A percentile compares a stretch with the other conserved stretches of the same genome.
Conservation (phyloP, 35 echinoderm and acorn worm genomes). For the Hemicentrotus pulcherrimus region DNA sequence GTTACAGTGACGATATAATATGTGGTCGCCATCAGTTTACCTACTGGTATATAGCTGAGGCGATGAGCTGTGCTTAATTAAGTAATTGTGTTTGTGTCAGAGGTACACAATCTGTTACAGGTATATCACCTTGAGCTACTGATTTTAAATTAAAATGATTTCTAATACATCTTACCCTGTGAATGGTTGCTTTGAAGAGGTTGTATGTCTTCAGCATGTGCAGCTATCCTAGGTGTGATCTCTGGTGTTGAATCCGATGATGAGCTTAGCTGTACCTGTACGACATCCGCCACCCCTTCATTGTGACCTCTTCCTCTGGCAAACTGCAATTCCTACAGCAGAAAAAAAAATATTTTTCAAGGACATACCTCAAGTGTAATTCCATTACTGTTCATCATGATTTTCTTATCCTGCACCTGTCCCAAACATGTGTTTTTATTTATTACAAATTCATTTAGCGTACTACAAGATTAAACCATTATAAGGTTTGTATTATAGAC, state of each 20-base stretch:
- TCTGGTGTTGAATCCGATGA: conserved; percentile 65
- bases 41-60: too few species aligned
- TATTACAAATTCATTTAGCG: too few species aligned
- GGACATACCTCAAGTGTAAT: too few species aligned
- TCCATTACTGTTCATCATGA: background rate
- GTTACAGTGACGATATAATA: too few species aligned
- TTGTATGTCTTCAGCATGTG: background rate
- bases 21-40: too few species aligned
- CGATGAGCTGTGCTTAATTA: too few species aligned
- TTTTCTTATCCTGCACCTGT: background rate
- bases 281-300: conserved; percentile 57
- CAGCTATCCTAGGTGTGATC: background rate
- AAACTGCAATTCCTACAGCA: conserved; percentile 78
- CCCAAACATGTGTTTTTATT: background rate
- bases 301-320: conserved; percentile 64
- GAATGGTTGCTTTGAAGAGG: background rate
- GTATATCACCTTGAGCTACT: background rate
- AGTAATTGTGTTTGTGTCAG: too few species aligned
- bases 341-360: background rate
- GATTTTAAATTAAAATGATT: background rate
- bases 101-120: too few species aligned
- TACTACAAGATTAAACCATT: too few species aligned
- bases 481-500: too few species aligned
- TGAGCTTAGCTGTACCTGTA: conserved; percentile 87
- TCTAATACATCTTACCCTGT: background rate